Conservation (phyloP, 2,888 invertebrate species). For the Cabera pusaria region DNA sequence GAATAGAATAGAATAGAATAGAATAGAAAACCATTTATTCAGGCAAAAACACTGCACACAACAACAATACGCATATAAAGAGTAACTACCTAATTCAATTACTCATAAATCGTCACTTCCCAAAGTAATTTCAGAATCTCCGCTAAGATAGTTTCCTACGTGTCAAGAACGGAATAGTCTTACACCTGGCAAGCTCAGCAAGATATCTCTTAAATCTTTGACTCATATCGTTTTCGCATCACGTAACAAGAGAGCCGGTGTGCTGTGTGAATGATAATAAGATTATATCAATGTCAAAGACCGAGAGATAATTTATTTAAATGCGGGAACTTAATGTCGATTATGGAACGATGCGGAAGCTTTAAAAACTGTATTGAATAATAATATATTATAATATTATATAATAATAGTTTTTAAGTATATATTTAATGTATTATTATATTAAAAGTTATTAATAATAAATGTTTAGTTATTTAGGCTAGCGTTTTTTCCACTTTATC, state of each 20-base stretch:
- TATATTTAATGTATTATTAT: no score
- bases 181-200: conserved; percentile 28
- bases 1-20: no score
- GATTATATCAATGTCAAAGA: conserved; percentile 46
- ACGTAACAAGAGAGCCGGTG: conserved; percentile 35
- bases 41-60: no score
- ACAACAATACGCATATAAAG: no score
- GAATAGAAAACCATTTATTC: no score
- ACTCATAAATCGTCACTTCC: conserved; percentile 5
- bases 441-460: no score
- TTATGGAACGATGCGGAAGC: conserved; percentile 31
- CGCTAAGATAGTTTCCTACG: conserved; percentile 11
- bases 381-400: no score
- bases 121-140: conserved; percentile 9
- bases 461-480: no score
- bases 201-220: conserved; percentile 35
- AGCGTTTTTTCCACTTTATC: no score
- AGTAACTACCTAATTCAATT: no score
- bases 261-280: conserved; percentile 40
- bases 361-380: conserved; percentile 11
- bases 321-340: conserved; percentile 28
- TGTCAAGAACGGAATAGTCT: conserved; percentile 3
- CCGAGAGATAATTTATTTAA: conserved; percentile 40
- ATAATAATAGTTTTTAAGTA: no score
- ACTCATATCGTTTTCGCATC: conserved; percentile 36